Evolutionary conservation across 2,113 vertebrate genomes (phyloP).

Genomic region (Planiliza haematocheilus): DNA sequence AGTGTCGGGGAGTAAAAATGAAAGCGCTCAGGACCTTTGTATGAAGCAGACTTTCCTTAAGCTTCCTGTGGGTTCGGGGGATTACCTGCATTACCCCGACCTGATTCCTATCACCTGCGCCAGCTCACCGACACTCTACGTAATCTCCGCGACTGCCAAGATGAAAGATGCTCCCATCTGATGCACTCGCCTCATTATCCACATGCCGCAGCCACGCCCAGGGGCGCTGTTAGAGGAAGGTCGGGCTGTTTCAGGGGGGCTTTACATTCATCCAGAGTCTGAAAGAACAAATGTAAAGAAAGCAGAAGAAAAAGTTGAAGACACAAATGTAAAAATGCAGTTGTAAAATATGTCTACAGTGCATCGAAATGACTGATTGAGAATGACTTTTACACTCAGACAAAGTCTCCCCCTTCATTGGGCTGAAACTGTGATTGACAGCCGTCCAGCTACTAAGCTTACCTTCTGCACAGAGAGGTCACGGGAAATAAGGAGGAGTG

Average conservation of each 20-base stretch:
- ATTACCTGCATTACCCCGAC: conserved; percentile 67
- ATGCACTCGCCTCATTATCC: conserved; percentile 27
- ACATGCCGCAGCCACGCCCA: conserved; percentile 13
- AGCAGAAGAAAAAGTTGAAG: no score
- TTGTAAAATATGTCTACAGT: no score
- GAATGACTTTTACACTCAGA: background rate
- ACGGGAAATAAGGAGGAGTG: conserved; percentile 6
- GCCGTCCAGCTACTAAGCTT: conserved; percentile 7
- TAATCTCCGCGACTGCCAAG: conserved; percentile 20
- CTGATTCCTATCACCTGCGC: conserved; percentile 61
- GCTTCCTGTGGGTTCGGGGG: conserved; percentile 36
- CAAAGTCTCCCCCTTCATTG: background rate
- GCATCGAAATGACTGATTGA: no score
- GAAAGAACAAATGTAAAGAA: no score
- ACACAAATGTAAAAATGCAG: no score
- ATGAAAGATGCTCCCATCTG: conserved; percentile 35
- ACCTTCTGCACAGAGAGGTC: conserved; percentile 42
- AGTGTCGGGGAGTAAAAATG: no score
- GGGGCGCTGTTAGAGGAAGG: background rate
- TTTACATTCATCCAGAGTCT: no score
- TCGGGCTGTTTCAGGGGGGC: background rate
- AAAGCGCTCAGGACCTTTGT: no score
- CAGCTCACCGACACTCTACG: conserved; percentile 32
- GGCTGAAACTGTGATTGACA: conserved; percentile 28
- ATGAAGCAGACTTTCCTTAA: background rate